Evolutionary conservation across 2,888 invertebrate species (phyloP), one percentile per base, ranked within the genome.

Genomic region (Oxycera nigricornis): DNA sequence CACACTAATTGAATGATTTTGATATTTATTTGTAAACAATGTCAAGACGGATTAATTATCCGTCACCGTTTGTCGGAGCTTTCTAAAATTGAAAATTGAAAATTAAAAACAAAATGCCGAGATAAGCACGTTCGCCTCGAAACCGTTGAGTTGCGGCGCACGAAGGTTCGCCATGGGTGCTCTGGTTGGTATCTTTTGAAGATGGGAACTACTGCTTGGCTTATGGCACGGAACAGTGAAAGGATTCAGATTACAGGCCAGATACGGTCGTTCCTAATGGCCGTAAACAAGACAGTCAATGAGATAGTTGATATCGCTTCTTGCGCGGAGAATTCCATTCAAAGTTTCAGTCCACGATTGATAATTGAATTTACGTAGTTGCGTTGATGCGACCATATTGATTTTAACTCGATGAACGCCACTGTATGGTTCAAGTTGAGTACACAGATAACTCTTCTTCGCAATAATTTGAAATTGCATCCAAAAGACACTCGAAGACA

Each of bases 1-100:
- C 39, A 26, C 11, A 30, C 52, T 73, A 65, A 73, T 73, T 73
- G 65, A 73, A 73, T 50, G 65, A 73, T 73, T 73, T 73, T 73
- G 73, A 73, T 65, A 65, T 73, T 73, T 73, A 65, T 73, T 73
- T 73, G 55, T 73, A 73, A 73, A 73, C 55, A 73, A 65, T 73
- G 73, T 73, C 73, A 73, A 65, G 31, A 7, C 31, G 41, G 39
- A 73, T 73, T 73, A 73, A 73, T 73, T 73, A 72, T 59, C 72
- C 52, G 59, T 72, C 72, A 59, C 57, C 70, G 68, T 50, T 68
- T 50, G 68, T 68, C 50, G 17, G 68, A 46, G 50, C 26, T 31
- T 70, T 70, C 55, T 70, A 52, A 70, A 70, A 31, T 24, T 22
- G 26, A 55, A 39, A n/a, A n/a, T n/a, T n/a, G n/a, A n/a, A n/a